Base-by-base conservation (phyloP, 1,140 invertebrate species). In the Atta texana region DNA sequence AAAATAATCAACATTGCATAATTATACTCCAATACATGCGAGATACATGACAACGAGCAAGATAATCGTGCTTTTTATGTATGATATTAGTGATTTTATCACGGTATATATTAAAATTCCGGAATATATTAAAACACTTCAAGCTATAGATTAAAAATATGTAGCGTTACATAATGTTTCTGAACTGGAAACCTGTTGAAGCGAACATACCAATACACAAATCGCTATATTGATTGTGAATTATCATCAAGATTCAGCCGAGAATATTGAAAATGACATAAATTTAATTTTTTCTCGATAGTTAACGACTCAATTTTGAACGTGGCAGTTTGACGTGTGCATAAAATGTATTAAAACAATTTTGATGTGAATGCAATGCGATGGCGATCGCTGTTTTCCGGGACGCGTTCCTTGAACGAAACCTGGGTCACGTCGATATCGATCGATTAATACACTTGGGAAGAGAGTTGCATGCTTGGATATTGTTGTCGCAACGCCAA, bases 371-470 rank as follows among this genome's bases (percentile, higher is more conserved):
- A 10, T 69, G 21, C 28, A 24, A 72, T 10, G 21, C 68, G 53
- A 74, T 61, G 28, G 44, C 53, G 24, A 74, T 74, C 24, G 74
- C 75, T 86, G 31, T 72, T 88, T 86, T 64, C 61, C 61, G 53
- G 57, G 49, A 88, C 53, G 61, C 51, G 24, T 61, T 84, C 24
- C 57, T 39, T 64, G 28, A 85, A 63, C 49, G 66, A 59, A n/a
- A 81, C 72, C 28, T 75, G 61, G 64, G 86, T 90, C 86, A 89
- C 69, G 87, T 82, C 86, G 69, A 57, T 90, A 66, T 85, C 90
- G 88, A 89, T 92, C 89, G 88, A 91, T 92, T 82, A 85, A 92
- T 90, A 63, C 39, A 44, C 55, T 78, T 84, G 49, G 49, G 31
- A 64, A 55, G 39, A 44, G 39, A 44, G 49, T 78, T 77, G 72